Percentiles rank a stretch among this genome's conserved stretches.
phyloP scores from a whole-genome alignment of 2,113 vertebrate species.

The Pomatorhinus ruficollis region DNA sequence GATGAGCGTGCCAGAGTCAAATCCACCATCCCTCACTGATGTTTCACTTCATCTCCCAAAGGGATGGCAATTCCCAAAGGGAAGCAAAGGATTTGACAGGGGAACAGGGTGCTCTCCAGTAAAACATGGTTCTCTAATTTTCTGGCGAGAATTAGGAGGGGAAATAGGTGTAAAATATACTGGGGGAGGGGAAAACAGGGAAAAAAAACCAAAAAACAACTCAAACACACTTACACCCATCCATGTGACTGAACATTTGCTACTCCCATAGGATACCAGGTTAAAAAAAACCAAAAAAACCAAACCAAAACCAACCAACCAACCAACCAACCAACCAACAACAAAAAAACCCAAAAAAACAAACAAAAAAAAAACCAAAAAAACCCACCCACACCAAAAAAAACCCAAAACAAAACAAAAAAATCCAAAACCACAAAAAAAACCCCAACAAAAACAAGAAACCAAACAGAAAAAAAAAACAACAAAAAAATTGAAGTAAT shows the following conservation, averaged over 20 bases:
- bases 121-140: neutral
- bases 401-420: too few species aligned
- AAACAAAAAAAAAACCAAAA: too few species aligned
- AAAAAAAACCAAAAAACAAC: rapidly evolving
- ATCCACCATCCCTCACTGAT: neutral
- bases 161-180: neutral
- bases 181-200: neutral
- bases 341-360: too few species aligned
- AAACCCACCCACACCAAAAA: too few species aligned
- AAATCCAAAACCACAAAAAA: too few species aligned
- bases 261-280: neutral
- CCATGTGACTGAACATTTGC: neutral
- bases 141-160: neutral
- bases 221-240: neutral
- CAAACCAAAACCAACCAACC: too few species aligned
- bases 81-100: neutral
- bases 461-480: too few species aligned
- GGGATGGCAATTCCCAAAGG: neutral
- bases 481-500: too few species aligned
- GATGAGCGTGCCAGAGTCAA: neutral
- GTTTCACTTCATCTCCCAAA: neutral
- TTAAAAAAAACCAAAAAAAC: too few species aligned
- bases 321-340: too few species aligned
- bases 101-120: neutral
- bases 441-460: too few species aligned